Evolutionary conservation across 2,888 invertebrate species (phyloP).

Genomic region (Cantharis rustica): DNA sequence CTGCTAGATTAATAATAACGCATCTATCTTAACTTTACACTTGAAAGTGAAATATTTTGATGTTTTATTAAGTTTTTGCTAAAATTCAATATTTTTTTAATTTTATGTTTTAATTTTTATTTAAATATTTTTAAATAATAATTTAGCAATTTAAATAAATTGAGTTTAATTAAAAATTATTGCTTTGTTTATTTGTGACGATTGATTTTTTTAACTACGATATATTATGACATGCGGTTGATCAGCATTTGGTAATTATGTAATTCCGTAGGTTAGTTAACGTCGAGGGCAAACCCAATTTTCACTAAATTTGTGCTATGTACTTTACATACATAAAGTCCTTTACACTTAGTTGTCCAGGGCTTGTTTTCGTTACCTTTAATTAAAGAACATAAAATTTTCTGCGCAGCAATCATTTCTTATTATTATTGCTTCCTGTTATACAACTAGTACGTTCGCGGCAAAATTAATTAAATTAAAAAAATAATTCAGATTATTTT

Average conservation of each 20-base stretch:
- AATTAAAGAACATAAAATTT: background rate
- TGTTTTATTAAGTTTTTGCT: too few species aligned
- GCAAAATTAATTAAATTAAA: too few species aligned
- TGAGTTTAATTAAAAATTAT: background rate
- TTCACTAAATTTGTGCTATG: background rate
- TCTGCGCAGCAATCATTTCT: background rate
- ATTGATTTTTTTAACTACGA: background rate
- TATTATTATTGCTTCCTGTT: background rate
- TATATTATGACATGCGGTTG: background rate
- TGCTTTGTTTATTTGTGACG: background rate
- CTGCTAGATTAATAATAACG: too few species aligned
- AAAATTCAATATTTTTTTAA: too few species aligned
- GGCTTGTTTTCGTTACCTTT: background rate
- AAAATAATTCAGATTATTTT: too few species aligned
- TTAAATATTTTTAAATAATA: too few species aligned
- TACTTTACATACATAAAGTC: background rate
- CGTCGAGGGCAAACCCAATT: background rate
- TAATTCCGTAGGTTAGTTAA: background rate
- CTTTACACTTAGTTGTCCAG: background rate
- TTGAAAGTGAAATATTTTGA: too few species aligned
- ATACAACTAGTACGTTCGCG: too few species aligned
- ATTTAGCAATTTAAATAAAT: background rate
- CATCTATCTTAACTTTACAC: too few species aligned
- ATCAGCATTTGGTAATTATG: background rate
- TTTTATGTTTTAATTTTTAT: too few species aligned